These are phyloP conservation scores for Pan troglodytes DNA, from an alignment of 2,113 vertebrate genomes.

Conservation along the genomic window NHGRI_mPanTro3-v2.1_pri NC_072416.2:51648001-51648500, in stretches of 20 bases:
- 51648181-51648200: slow-evolving; percentile 70
- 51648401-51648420: not conserved
- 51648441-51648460: not conserved
- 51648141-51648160: slow-evolving; percentile 76
- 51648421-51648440: slow-evolving; percentile 13
- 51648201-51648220: slow-evolving; percentile 57
- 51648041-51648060: slow-evolving; percentile 67
- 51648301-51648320: not conserved
- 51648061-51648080: slow-evolving; percentile 69
- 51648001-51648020: slow-evolving; percentile 79
- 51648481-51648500: slow-evolving; percentile 1
- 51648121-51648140: slow-evolving; percentile 71
- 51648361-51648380: not conserved
- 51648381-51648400: not conserved
- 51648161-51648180: slow-evolving; percentile 63
- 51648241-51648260: slow-evolving; percentile 21
- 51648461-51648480: not conserved
- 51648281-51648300: not conserved
- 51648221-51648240: slow-evolving; percentile 48
- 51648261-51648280: not conserved
- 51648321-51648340: not conserved
- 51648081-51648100: slow-evolving; percentile 72
- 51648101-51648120: slow-evolving; percentile 74
- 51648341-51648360: not conserved
- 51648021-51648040: slow-evolving; percentile 59